Evolutionary conservation across 2,113 vertebrate species (phyloP), one percentile per base, ranked within the genome.

Genomic region (Syngnathus typhle): DNA sequence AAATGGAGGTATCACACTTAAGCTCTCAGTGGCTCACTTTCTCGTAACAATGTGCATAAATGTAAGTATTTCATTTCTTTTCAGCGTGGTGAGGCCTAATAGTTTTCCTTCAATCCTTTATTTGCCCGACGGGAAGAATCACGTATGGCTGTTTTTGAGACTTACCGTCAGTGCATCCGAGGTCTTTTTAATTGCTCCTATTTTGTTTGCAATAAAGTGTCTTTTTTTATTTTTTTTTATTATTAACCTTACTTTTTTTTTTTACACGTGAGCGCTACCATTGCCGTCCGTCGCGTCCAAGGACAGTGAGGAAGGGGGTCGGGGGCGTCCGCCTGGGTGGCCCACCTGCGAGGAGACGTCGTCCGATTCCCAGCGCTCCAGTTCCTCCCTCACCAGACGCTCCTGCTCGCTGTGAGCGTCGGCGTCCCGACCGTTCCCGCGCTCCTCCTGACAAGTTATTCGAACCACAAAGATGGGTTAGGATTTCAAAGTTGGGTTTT

Each of bases 291-390:
- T 67, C n/a, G 81, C 67, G 21, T 97, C 96, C 0, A 85, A 5
- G 6, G 96, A 98, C 85, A 96, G 91, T 0, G 96, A 95, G 11
- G 97, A 98, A 0, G 95, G 82, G 0, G 93, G 88, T 0, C 88
- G 93, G 3, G 93, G 77, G 3, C 92, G 93, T 7, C 19, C 49
- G 18, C 46, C 46, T 1, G 88, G 84, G 1, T 94, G 95, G 82
- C 94, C 94, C 73, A 92, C 88, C 61, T 96, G 96, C 0, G 95
- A 94, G 3, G 88, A 90, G 0, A 92, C 82, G 0, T 96, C 97
- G 0, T 98, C 95, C 0, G 94, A 96, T 64, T 98, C 95, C 94
- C 95, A 98, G 39, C 93, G 92, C 62, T 98, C 95, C 84, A 98
- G 70, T 52, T 99, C 97, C 78, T 98, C 97, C 16, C 93, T 90